Conservation (phyloP, 2,888 invertebrate species). For the Phymatocera aterrima region DNA sequence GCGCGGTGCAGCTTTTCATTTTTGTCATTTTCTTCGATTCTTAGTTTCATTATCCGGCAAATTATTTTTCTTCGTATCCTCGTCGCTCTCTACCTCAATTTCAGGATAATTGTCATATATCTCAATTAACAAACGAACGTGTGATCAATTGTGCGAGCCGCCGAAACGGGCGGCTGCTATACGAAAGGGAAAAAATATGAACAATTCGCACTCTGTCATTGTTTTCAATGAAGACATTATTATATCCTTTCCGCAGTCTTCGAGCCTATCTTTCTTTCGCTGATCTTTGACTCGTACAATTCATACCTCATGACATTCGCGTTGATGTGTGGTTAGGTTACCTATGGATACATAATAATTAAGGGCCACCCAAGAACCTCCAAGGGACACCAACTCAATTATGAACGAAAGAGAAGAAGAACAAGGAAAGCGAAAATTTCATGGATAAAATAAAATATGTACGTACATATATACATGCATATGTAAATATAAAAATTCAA, state of each 20-base stretch:
- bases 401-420: neutral
- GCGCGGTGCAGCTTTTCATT: too few species aligned
- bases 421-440: neutral
- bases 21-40: too few species aligned
- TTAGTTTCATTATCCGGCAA: neutral
- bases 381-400: neutral
- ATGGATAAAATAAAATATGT: neutral
- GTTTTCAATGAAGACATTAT: conserved; percentile 10
- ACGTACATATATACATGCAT: neutral
- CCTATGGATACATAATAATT: neutral
- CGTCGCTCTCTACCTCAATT: neutral
- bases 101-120: neutral
- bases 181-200: conserved; percentile 8
- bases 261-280: neutral
- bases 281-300: conserved; percentile 14
- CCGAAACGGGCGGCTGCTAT: too few species aligned
- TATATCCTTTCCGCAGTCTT: neutral
- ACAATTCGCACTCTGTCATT: neutral
- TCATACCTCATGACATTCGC: neutral
- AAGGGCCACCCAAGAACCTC: conserved; percentile 17
- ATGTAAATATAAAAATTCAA: neutral
- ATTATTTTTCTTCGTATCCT: neutral
- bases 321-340: too few species aligned
- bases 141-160: too few species aligned
- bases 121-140: too few species aligned